These are phyloP conservation scores for Stegophylla sp. DNA, from an alignment of 2,888 invertebrate species.

Conservation along the genomic window DNA sequence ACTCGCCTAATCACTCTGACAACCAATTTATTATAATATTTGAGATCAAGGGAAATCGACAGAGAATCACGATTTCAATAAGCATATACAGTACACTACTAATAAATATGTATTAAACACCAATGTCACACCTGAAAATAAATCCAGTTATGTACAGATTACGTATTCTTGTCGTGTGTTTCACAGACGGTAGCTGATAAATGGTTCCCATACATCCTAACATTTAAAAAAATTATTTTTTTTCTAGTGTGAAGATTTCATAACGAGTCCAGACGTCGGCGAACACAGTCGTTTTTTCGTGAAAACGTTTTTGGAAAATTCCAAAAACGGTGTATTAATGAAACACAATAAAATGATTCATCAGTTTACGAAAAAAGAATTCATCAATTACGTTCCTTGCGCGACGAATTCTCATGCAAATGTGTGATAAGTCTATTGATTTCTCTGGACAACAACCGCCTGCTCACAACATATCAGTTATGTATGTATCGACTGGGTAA, in stretches of 20 bases:
- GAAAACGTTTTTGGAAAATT: slow-evolving; percentile 72
- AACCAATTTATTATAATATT: no score
- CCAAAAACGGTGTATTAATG: slow-evolving; percentile 19
- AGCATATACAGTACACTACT: background rate
- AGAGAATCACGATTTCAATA: no score
- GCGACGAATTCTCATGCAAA: background rate
- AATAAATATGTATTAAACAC: slow-evolving; percentile 5
- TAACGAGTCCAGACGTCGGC: slow-evolving; percentile 75
- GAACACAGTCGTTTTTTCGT: slow-evolving; percentile 76
- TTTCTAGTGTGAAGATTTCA: slow-evolving; percentile 70
- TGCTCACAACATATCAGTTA: no score
- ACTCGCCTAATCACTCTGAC: no score
- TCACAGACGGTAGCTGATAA: slow-evolving; percentile 5
- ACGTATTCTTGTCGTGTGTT: slow-evolving; percentile 14
- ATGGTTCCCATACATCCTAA: no score
- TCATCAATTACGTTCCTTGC: background rate
- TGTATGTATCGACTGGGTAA: no score
- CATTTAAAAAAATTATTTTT: no score
- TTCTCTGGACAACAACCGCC: no score
- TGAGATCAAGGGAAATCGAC: no score
- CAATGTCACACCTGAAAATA: background rate
- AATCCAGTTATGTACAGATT: slow-evolving; percentile 9
- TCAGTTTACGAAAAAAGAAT: slow-evolving; percentile 39
- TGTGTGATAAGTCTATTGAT: no score
- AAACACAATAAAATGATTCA: slow-evolving; percentile 32